A percentile compares a stretch with the other conserved stretches of the same genome.
These are phyloP conservation scores for Actenoides lindsayi DNA, from an alignment of 2,113 vertebrate genomes.

Conservation along the genomic window DNA sequence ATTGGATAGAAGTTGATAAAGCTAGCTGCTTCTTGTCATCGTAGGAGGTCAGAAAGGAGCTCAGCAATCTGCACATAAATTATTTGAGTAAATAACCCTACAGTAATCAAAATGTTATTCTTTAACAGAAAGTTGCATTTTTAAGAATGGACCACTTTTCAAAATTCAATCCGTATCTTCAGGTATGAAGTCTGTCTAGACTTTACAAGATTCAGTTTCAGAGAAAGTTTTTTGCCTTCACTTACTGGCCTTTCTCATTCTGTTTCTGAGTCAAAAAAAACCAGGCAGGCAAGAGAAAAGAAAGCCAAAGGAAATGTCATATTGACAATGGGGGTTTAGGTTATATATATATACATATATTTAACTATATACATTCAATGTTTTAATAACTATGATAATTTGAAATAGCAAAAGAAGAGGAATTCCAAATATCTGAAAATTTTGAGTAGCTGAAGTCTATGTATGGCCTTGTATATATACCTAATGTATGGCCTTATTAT, in stretches of 20 bases:
- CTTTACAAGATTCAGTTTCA: background rate
- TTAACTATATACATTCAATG: background rate
- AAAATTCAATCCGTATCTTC: background rate
- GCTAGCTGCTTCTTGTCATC: background rate
- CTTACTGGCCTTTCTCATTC: background rate
- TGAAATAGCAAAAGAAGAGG: background rate
- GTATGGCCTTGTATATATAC: background rate
- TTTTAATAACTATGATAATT: background rate
- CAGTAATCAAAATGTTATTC: background rate
- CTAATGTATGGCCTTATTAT: background rate
- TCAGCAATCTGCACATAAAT: background rate
- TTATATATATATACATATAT: background rate
- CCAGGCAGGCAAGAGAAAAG: background rate
- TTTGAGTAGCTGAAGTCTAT: background rate
- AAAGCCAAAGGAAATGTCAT: background rate
- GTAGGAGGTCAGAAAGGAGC: background rate
- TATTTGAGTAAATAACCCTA: background rate
- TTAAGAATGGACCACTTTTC: background rate
- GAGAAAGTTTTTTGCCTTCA: background rate
- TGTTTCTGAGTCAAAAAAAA: background rate
- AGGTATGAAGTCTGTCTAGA: background rate
- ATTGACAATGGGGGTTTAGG: background rate
- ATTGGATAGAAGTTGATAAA: background rate
- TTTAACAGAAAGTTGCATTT: background rate
- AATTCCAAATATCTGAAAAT: background rate